phyloP scores from a whole-genome alignment of 2,888 invertebrate species.

The Caenorhabditis virilis region DNA sequence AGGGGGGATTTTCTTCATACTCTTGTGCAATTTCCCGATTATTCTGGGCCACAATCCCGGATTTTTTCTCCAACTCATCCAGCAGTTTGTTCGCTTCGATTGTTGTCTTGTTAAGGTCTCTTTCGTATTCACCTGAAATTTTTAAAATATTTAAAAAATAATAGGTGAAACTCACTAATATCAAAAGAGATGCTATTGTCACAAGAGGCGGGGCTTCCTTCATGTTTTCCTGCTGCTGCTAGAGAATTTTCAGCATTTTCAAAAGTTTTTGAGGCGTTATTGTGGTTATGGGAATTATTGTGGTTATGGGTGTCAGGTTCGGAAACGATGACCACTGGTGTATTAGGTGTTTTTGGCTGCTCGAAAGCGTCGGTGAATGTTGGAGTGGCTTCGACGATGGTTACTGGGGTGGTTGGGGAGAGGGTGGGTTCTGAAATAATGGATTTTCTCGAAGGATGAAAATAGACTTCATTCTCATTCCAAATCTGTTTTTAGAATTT shows the following conservation, averaged over 20 bases:
- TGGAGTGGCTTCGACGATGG: constrained; percentile 25
- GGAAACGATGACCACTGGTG: constrained; percentile 19
- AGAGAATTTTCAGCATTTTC: not conserved
- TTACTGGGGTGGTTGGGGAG: constrained; percentile 33
- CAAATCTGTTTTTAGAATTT: too few species aligned
- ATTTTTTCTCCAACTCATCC: constrained; percentile 32
- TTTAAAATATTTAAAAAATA: not conserved
- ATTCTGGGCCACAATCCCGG: constrained; percentile 23
- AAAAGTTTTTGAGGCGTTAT: not conserved
- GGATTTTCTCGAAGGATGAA: too few species aligned
- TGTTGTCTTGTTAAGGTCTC: constrained; percentile 23
- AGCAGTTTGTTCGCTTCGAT: constrained; percentile 21
- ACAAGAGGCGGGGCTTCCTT: constrained; percentile 3
- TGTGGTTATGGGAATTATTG: not conserved
- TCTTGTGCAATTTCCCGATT: constrained; percentile 19
- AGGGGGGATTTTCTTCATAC: too few species aligned
- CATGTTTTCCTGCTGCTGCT: not conserved
- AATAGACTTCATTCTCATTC: too few species aligned
- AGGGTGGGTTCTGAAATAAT: too few species aligned
- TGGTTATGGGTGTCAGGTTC: not conserved
- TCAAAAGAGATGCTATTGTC: constrained; percentile 35
- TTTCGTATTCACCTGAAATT: constrained; percentile 32
- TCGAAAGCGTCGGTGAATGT: constrained; percentile 10
- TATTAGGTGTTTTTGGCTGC: constrained; percentile 9
- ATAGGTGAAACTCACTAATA: constrained; percentile 14